A percentile compares a stretch with the other conserved stretches of the same genome.
phyloP scores from a whole-genome alignment of 2,113 vertebrate species.

The Callionymus lyra region DNA sequence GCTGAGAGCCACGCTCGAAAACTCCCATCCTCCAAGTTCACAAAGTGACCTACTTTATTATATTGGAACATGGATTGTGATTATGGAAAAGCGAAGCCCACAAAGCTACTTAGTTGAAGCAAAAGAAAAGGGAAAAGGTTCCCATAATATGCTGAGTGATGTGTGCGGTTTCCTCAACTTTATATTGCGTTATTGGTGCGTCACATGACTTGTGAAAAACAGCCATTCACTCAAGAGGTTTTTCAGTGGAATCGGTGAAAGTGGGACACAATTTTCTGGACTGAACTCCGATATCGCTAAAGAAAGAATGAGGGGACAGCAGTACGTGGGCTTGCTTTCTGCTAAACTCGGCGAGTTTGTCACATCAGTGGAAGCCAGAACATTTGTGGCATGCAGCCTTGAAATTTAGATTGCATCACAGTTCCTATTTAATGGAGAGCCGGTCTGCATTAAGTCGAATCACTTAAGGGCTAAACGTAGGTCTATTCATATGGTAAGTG shows the following conservation, averaged over 20 bases:
- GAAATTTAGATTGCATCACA: constrained; percentile 53
- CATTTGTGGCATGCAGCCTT: constrained; percentile 31
- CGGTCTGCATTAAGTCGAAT: constrained; percentile 48
- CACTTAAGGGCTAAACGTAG: constrained; percentile 38
- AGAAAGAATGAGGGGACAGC: constrained; percentile 20
- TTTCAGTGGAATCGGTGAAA: no score
- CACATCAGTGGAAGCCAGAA: constrained; percentile 23
- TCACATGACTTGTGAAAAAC: no score
- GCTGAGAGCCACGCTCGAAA: constrained; percentile 21
- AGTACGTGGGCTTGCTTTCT: constrained; percentile 25
- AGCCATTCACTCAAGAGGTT: no score
- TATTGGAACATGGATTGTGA: constrained; percentile 4
- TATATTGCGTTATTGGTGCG: no score
- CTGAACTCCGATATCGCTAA: no score
- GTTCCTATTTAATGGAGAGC: constrained; percentile 47
- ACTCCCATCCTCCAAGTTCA: constrained; percentile 20
- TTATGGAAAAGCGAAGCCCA: background rate
- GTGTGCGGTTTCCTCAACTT: no score
- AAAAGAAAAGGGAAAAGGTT: background rate
- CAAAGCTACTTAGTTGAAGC: constrained; percentile 11
- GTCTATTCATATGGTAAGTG: constrained; percentile 50
- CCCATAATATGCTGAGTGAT: no score
- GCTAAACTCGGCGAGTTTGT: constrained; percentile 27
- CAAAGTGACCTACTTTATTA: constrained; percentile 24
- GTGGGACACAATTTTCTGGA: no score